These are phyloP conservation scores for Charanyca ferruginea DNA, from an alignment of 2,888 invertebrate species.

Conservation along the genomic window DNA sequence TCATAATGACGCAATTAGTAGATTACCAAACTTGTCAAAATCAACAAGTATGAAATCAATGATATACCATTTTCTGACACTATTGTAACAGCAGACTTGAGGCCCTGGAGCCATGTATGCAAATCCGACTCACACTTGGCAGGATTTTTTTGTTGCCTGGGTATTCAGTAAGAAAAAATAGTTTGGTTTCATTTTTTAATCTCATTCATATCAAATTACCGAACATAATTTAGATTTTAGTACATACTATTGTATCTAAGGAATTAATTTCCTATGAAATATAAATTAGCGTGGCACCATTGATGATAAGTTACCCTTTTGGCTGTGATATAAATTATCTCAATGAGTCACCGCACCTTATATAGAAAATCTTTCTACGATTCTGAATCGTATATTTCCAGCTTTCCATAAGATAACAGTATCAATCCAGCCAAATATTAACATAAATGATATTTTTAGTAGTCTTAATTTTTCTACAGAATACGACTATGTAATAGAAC, in stretches of 20 bases:
- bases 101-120: too few relatives aligned
- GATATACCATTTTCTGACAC: too few relatives aligned
- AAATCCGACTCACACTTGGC: too few relatives aligned
- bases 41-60: too few relatives aligned
- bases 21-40: too few relatives aligned
- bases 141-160: background rate
- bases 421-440: constrained; percentile 75
- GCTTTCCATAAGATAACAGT: constrained; percentile 72
- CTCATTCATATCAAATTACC: constrained; percentile 89
- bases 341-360: constrained; percentile 79
- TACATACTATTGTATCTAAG: constrained; percentile 81
- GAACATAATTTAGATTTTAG: constrained; percentile 88
- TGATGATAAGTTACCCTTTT: constrained; percentile 78
- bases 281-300: constrained; percentile 86
- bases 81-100: too few relatives aligned
- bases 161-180: constrained; percentile 55
- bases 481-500: constrained; percentile 73
- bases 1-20: too few relatives aligned
- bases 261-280: constrained; percentile 85
- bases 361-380: constrained; percentile 79
- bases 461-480: constrained; percentile 74
- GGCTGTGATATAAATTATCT: constrained; percentile 77
- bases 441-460: constrained; percentile 81
- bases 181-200: constrained; percentile 83
- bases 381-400: constrained; percentile 83